Evolutionary conservation across 35 echinoderm and acorn worm genomes (phyloP).

Genomic region (Ophiothrix spiculata): DNA sequence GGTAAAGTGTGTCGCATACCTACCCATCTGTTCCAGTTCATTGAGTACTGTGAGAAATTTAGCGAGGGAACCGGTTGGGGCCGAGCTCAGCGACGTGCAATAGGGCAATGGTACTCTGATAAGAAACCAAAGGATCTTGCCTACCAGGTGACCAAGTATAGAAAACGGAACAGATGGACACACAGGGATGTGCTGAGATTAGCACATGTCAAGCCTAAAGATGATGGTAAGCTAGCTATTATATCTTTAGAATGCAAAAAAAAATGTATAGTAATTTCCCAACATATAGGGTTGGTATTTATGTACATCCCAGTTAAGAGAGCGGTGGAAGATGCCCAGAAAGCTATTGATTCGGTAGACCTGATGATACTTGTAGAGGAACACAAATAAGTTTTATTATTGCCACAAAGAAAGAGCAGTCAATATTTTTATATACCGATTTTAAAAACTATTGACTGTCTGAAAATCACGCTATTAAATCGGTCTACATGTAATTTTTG

Average conservation of each 20-base stretch:
- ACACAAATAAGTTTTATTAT: too few relatives aligned
- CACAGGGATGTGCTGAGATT: constrained; percentile 87
- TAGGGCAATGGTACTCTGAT: constrained; percentile 68
- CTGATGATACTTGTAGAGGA: too few relatives aligned
- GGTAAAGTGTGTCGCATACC: constrained; percentile 67
- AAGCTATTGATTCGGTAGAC: too few relatives aligned
- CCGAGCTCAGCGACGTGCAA: constrained; percentile 63
- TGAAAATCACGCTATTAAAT: too few relatives aligned
- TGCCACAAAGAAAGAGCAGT: too few relatives aligned
- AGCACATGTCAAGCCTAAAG: constrained; percentile 83
- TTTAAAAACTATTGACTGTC: too few relatives aligned
- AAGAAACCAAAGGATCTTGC: constrained; percentile 76
- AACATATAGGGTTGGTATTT: background rate
- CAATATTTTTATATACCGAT: too few relatives aligned
- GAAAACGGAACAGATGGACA: constrained; percentile 68
- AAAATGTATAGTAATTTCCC: background rate
- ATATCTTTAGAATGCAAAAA: background rate
- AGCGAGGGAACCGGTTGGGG: constrained; percentile 73
- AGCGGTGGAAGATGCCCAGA: too few relatives aligned
- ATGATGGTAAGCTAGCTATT: constrained; percentile 49
- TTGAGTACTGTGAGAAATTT: constrained; percentile 58
- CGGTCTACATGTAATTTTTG: too few relatives aligned
- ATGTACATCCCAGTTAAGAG: background rate
- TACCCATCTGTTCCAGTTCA: constrained; percentile 75
- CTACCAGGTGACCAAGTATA: constrained; percentile 57